Percentiles rank a stretch among this genome's conserved stretches.
phyloP scores from a whole-genome alignment of 1,140 invertebrate genomes.

The Charaxes varanes region DNA sequence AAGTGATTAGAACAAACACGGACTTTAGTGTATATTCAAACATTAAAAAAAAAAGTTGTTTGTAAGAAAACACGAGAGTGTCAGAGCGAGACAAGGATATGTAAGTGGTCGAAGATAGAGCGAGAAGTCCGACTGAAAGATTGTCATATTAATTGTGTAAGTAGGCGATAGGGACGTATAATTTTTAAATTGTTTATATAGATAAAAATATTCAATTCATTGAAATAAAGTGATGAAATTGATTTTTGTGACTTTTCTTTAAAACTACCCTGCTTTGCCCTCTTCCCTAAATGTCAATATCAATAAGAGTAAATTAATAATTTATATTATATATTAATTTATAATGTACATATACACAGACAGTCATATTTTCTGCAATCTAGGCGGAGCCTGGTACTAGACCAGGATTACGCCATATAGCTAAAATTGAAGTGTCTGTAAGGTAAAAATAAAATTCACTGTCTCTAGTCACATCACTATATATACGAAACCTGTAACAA shows the following conservation, averaged over 20 bases:
- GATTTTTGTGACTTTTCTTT: constrained; percentile 31
- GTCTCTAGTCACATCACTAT: too few species aligned
- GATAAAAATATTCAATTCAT: constrained; percentile 68
- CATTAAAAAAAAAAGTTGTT: constrained; percentile 15
- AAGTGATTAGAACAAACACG: constrained; percentile 22
- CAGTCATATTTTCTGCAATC: too few species aligned
- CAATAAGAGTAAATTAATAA: too few species aligned
- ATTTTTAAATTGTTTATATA: constrained; percentile 70
- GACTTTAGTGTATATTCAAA: constrained; percentile 17
- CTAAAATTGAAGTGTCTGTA: too few species aligned
- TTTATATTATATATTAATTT: too few species aligned
- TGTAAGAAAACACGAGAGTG: constrained; percentile 13
- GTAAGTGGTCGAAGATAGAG: constrained; percentile 25
- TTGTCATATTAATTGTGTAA: constrained; percentile 56
- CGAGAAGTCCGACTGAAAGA: constrained; percentile 54
- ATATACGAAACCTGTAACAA: too few species aligned
- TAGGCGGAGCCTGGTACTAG: too few species aligned
- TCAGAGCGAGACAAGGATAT: constrained; percentile 26
- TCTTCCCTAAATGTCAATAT: too few species aligned
- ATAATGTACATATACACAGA: too few species aligned
- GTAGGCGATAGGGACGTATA: constrained; percentile 44
- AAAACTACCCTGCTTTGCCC: too few species aligned
- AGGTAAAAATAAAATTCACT: too few species aligned
- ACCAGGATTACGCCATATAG: too few species aligned
- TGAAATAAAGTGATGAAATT: constrained; percentile 66